Percentiles rank a stretch among this genome's conserved stretches.
phyloP scores from a whole-genome alignment of 2,113 vertebrate species.

The Anarhynchus alexandrinus region DNA sequence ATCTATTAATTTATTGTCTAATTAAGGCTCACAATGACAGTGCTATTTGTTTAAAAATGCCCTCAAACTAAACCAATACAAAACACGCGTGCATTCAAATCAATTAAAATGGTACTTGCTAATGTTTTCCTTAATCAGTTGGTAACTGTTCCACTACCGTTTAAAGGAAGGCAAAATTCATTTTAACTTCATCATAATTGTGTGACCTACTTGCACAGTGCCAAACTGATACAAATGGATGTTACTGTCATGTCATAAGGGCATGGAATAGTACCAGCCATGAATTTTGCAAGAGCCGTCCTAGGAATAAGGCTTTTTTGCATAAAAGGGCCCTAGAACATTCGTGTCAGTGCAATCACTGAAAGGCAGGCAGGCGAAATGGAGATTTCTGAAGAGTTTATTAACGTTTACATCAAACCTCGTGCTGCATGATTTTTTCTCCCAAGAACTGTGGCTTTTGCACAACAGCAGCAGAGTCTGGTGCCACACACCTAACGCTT shows the following conservation, averaged over 20 bases:
- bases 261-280: constrained; percentile 9
- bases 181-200: constrained; percentile 37
- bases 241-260: constrained; percentile 8
- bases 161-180: constrained; percentile 36
- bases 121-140: constrained; percentile 68
- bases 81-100: constrained; percentile 69
- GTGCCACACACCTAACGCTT: neutral
- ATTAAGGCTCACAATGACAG: constrained; percentile 72
- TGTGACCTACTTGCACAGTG: constrained; percentile 1
- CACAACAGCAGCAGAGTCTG: neutral
- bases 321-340: constrained; percentile 1
- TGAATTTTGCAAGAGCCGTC: constrained; percentile 51
- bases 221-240: constrained; percentile 41
- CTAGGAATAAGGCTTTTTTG: neutral
- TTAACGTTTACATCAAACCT: neutral
- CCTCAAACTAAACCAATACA: constrained; percentile 72
- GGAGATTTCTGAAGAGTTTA: neutral
- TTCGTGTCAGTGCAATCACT: neutral
- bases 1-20: constrained; percentile 83
- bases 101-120: constrained; percentile 65
- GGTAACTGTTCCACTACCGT: constrained; percentile 5
- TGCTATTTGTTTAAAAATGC: constrained; percentile 76
- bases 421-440: neutral
- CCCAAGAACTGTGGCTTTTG: neutral
- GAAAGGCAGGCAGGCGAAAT: neutral